Conservation (phyloP, 2,797 vertebrate genomes). For the Pipistrellus kuhlii region DNA sequence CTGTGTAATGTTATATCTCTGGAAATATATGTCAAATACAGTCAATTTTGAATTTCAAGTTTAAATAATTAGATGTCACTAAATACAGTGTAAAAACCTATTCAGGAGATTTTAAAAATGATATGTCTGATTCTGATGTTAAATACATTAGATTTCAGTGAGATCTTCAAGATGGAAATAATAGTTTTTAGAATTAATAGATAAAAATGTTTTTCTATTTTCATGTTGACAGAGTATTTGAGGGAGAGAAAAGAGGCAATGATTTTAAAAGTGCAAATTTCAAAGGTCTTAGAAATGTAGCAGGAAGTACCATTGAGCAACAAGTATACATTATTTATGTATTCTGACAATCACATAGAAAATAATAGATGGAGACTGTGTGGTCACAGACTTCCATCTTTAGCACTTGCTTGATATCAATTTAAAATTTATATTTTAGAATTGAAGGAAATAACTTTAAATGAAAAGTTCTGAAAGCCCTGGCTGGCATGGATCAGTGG, state of each 20-base stretch:
- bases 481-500: no score
- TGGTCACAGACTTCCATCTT: background rate
- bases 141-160: conserved; percentile 18
- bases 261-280: conserved; percentile 2
- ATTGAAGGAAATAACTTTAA: conserved; percentile 5
- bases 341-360: background rate
- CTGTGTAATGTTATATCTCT: background rate
- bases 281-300: background rate
- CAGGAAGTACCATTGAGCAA: conserved; percentile 19
- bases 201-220: background rate
- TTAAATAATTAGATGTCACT: conserved; percentile 42
- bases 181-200: conserved; percentile 17
- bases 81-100: background rate
- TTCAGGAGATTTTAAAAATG: background rate
- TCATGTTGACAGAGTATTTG: background rate
- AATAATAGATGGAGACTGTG: background rate
- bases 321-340: background rate
- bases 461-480: background rate
- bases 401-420: background rate
- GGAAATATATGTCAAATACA: conserved; percentile 53
- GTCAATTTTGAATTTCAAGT: conserved; percentile 42
- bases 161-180: conserved; percentile 26
- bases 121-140: background rate
- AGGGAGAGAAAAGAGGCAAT: background rate
- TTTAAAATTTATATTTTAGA: conserved; percentile 47